Evolutionary conservation across 1,140 invertebrate species (phyloP).

Genomic region (Sarcophaga peregrina): DNA sequence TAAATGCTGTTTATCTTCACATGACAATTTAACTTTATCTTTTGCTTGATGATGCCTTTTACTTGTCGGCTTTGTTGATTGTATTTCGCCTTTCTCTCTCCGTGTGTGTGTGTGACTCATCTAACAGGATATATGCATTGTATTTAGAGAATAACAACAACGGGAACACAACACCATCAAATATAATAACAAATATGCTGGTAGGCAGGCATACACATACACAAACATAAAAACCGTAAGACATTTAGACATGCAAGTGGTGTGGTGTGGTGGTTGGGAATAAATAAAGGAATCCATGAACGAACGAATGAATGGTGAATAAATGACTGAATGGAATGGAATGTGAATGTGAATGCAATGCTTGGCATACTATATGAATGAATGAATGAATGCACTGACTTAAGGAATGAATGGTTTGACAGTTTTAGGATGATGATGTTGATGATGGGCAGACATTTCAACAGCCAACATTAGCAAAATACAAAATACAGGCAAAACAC

Average conservation of each 20-base stretch:
- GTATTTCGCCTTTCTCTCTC: not conserved
- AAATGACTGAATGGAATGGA: too few relatives aligned
- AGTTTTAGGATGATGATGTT: not conserved
- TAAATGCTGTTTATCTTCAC: conserved; percentile 51
- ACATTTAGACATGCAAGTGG: not conserved
- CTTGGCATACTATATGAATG: too few relatives aligned
- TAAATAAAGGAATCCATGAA: too few relatives aligned
- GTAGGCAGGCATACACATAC: not conserved
- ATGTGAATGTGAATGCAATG: too few relatives aligned
- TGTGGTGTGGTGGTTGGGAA: not conserved
- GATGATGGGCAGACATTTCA: not conserved
- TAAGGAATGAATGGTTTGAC: not conserved
- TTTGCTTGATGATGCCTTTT: conserved; percentile 19
- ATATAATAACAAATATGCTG: not conserved
- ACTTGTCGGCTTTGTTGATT: conserved; percentile 26
- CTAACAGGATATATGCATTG: too few relatives aligned
- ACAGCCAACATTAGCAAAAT: not conserved
- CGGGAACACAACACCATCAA: not conserved
- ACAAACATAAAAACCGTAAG: not conserved
- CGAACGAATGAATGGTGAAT: too few relatives aligned
- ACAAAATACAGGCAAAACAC: too few relatives aligned
- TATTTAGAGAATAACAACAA: not conserved
- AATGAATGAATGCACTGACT: too few relatives aligned
- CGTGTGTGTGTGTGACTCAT: not conserved
- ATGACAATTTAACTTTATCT: conserved; percentile 52